These are phyloP conservation scores for Lobophora halterata DNA, from an alignment of 2,888 invertebrate species.

Conservation along the genomic window DNA sequence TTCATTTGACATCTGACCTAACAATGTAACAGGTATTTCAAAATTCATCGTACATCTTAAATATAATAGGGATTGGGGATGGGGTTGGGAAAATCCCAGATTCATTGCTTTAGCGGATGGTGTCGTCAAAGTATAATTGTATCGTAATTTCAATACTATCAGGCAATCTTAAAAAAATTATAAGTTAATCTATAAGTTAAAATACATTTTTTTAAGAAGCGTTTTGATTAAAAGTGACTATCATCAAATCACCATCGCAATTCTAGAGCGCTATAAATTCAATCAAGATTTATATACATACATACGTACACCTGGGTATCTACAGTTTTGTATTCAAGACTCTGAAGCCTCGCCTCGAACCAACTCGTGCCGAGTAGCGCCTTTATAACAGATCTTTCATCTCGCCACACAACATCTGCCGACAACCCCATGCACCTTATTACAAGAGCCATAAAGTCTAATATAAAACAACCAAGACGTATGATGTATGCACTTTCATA, in stretches of 20 bases:
- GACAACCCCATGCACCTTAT: constrained; percentile 28
- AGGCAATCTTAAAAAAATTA: too few relatives aligned
- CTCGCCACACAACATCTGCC: constrained; percentile 29
- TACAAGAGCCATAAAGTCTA: constrained; percentile 21
- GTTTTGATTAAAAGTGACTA: constrained; percentile 4
- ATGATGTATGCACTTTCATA: constrained; percentile 54
- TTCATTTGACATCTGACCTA: too few relatives aligned
- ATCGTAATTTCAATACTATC: too few relatives aligned
- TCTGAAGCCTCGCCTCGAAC: constrained; percentile 16
- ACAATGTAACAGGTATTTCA: too few relatives aligned
- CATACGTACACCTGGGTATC: too few relatives aligned
- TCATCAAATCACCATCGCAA: constrained; percentile 15
- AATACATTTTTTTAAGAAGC: too few relatives aligned
- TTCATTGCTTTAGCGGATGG: too few relatives aligned
- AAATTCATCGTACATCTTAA: too few relatives aligned
- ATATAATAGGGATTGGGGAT: too few relatives aligned
- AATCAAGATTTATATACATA: constrained; percentile 12
- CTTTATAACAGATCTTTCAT: constrained; percentile 56
- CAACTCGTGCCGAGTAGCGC: constrained; percentile 42
- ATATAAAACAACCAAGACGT: constrained; percentile 27
- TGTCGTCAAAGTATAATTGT: too few relatives aligned
- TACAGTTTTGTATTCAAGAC: constrained; percentile 9
- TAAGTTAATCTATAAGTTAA: too few relatives aligned
- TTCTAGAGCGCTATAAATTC: constrained; percentile 14
- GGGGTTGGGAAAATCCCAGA: too few relatives aligned